phyloP scores from a whole-genome alignment of 2,113 vertebrate species.

The Glaucomys volans region DNA sequence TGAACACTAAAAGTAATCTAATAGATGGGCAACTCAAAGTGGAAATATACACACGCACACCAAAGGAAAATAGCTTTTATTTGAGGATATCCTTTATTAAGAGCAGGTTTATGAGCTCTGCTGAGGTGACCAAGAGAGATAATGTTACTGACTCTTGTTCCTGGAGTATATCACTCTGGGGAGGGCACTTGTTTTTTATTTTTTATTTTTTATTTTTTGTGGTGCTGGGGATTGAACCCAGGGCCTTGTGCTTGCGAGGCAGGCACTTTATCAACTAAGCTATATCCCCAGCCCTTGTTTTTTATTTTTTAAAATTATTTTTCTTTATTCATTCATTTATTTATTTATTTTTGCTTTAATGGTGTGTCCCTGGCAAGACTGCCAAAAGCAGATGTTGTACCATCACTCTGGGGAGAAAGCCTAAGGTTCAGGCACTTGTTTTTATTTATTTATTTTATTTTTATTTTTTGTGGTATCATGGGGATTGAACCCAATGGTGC shows the following conservation, averaged over 20 bases:
- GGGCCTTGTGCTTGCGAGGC: too few relatives aligned
- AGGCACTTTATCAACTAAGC: too few relatives aligned
- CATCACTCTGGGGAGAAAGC: neutral
- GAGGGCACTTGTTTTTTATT: neutral
- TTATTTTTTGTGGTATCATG: too few relatives aligned
- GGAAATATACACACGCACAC: neutral
- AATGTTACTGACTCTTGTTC: neutral
- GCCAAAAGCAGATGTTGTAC: too few relatives aligned
- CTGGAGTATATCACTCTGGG: neutral
- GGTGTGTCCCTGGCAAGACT: too few relatives aligned
- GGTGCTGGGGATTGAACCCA: too few relatives aligned
- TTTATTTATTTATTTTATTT: neutral
- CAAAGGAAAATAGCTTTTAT: neutral
- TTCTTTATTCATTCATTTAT: neutral
- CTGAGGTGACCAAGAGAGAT: neutral
- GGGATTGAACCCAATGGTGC: too few relatives aligned
- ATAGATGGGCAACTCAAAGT: neutral
- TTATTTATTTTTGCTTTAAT: neutral
- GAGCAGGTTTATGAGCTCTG: neutral
- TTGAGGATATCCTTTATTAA: neutral
- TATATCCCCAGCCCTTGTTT: too few relatives aligned
- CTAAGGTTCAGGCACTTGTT: neutral
- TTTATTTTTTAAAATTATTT: neutral
- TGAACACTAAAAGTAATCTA: conserved; percentile 3
- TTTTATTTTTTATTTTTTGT: neutral